Conservation (phyloP, 2,888 invertebrate species). For the Pristionchus maxplancki region DNA sequence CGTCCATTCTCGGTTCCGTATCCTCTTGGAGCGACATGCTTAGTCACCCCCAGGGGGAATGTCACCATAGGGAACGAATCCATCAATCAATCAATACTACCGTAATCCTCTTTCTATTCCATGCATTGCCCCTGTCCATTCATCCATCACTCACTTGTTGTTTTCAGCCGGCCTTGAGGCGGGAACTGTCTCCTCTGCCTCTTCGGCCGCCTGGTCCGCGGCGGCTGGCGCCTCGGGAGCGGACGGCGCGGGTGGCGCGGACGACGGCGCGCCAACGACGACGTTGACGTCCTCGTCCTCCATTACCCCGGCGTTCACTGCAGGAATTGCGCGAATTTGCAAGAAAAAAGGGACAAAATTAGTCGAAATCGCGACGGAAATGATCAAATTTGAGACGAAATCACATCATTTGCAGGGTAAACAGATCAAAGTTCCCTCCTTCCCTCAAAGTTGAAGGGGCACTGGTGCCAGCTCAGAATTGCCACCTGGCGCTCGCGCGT, state of each 20-base stretch:
- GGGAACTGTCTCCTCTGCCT: constrained; percentile 4
- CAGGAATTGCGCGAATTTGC: not conserved
- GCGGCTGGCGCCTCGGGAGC: not conserved
- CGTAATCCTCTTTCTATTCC: not conserved
- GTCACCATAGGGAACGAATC: not conserved
- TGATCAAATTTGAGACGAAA: not conserved
- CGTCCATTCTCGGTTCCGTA: not conserved
- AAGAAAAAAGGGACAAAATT: not conserved
- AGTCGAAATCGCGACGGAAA: not conserved
- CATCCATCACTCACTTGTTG: constrained; percentile 46
- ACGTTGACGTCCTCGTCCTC: constrained; percentile 38
- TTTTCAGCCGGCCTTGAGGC: constrained; percentile 33
- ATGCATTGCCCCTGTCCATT: no score
- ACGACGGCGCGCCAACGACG: constrained; percentile 2
- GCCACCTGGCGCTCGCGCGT: constrained; percentile 1
- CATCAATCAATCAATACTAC: constrained; percentile 11
- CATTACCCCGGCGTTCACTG: constrained; percentile 36
- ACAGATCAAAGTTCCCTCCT: not conserved
- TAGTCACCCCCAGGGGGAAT: constrained; percentile 14
- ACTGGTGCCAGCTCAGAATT: constrained; percentile 21
- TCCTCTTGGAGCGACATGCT: not conserved
- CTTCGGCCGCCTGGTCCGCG: not conserved
- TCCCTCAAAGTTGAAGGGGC: not conserved
- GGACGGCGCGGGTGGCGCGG: not conserved
- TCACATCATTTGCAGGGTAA: not conserved